phyloP scores from a whole-genome alignment of 2,888 invertebrate species.

The Acleris sparsana region DNA sequence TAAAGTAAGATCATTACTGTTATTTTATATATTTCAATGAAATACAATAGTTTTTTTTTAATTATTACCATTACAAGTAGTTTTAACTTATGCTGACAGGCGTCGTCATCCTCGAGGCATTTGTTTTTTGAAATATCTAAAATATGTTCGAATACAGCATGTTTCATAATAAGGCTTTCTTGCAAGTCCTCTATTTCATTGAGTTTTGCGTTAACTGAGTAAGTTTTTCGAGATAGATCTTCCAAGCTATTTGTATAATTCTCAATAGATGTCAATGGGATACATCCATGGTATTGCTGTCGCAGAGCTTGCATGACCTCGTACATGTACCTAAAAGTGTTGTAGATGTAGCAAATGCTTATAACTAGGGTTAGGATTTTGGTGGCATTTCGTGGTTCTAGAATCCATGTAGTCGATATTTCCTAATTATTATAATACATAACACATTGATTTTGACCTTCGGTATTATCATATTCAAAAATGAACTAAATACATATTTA shows the following conservation, averaged over 20 bases:
- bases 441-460: too few relatives aligned
- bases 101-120: constrained; percentile 60
- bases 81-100: constrained; percentile 67
- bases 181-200: constrained; percentile 68
- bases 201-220: constrained; percentile 61
- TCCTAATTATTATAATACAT: too few relatives aligned
- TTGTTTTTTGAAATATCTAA: constrained; percentile 62
- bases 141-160: constrained; percentile 68
- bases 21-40: too few relatives aligned
- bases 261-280: constrained; percentile 68
- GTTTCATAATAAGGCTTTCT: constrained; percentile 64
- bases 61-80: constrained; percentile 57
- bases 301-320: constrained; percentile 67
- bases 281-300: constrained; percentile 72
- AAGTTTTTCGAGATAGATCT: constrained; percentile 60
- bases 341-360: neutral
- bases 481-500: too few relatives aligned
- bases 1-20: neutral
- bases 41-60: too few relatives aligned
- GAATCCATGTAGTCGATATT: too few relatives aligned
- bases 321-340: constrained; percentile 65
- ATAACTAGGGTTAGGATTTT: too few relatives aligned
- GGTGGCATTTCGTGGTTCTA: too few relatives aligned
- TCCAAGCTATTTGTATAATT: constrained; percentile 63
- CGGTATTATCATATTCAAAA: too few relatives aligned